These are phyloP conservation scores for Psococerastis gibbosa DNA, from an alignment of 2,888 invertebrate genomes.

Conservation along the genomic window DNA sequence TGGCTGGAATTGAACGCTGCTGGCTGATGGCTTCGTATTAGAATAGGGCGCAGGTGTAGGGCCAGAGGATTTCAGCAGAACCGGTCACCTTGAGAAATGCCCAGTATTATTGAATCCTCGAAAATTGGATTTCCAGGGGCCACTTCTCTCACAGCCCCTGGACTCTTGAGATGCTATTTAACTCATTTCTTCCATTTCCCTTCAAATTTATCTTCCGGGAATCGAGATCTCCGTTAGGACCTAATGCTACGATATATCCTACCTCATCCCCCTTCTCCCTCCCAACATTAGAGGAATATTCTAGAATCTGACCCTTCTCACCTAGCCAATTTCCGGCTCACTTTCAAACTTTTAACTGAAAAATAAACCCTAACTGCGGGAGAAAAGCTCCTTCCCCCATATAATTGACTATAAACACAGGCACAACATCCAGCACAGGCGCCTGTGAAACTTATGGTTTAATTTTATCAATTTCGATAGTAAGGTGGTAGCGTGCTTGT, in stretches of 20 bases:
- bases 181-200: slow-evolving; percentile 7
- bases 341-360: too few relatives aligned
- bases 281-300: too few relatives aligned
- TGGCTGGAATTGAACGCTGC: slow-evolving; percentile 1
- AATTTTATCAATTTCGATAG: too few relatives aligned
- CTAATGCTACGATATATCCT: not conserved
- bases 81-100: slow-evolving; percentile 10
- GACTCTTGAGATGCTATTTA: slow-evolving; percentile 3
- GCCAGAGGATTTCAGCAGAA: not conserved
- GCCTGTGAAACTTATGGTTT: too few relatives aligned
- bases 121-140: slow-evolving; percentile 6
- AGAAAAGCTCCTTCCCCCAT: too few relatives aligned
- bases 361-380: too few relatives aligned
- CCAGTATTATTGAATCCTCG: slow-evolving; percentile 4
- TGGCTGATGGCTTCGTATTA: not conserved
- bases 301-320: too few relatives aligned
- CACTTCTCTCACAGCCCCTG: not conserved
- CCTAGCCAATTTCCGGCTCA: too few relatives aligned
- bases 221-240: not conserved
- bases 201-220: slow-evolving; percentile 5
- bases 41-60: slow-evolving; percentile 4
- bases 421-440: too few relatives aligned
- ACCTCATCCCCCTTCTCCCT: too few relatives aligned
- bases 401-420: too few relatives aligned
- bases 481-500: too few relatives aligned